Evolutionary conservation across 2,888 invertebrate genomes (phyloP).

Genomic region (Eudasyphora cyanicolor): DNA sequence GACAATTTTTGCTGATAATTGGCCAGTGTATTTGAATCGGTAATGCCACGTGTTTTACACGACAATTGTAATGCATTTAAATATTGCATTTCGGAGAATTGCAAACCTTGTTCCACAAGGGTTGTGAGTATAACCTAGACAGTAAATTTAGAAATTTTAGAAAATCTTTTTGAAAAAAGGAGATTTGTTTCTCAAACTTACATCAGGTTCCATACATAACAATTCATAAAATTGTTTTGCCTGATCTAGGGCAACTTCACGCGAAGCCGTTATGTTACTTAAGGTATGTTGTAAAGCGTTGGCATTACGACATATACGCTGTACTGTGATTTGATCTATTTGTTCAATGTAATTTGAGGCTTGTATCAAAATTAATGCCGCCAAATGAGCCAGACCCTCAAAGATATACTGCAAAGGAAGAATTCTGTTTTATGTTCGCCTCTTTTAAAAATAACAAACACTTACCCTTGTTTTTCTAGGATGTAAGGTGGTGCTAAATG

Average conservation of each 20-base stretch:
- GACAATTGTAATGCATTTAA: constrained; percentile 91
- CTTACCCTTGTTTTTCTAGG: constrained; percentile 88
- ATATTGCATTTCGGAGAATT: constrained; percentile 93
- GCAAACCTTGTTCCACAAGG: constrained; percentile 92
- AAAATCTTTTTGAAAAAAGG: constrained; percentile 55
- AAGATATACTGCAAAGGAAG: constrained; percentile 88
- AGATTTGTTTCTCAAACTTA: constrained; percentile 76
- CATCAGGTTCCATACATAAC: constrained; percentile 90
- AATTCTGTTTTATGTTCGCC: too few species aligned
- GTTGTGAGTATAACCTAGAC: constrained; percentile 90
- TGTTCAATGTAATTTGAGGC: constrained; percentile 89
- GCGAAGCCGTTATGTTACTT: constrained; percentile 90
- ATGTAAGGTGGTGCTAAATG: constrained; percentile 87
- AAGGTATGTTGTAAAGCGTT: constrained; percentile 91
- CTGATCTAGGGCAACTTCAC: constrained; percentile 92
- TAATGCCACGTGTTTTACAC: constrained; percentile 83
- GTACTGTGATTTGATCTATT: constrained; percentile 90
- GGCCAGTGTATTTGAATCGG: constrained; percentile 82
- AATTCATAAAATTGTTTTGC: constrained; percentile 94
- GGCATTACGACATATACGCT: constrained; percentile 92
- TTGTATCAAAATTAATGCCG: constrained; percentile 89
- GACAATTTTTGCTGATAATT: constrained; percentile 89
- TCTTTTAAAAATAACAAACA: background rate
- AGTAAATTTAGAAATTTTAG: too few species aligned
- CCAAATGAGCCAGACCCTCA: constrained; percentile 91